Evolutionary conservation across 2,113 vertebrate genomes (phyloP).

Genomic region (Chamaetylas fuelleborni): DNA sequence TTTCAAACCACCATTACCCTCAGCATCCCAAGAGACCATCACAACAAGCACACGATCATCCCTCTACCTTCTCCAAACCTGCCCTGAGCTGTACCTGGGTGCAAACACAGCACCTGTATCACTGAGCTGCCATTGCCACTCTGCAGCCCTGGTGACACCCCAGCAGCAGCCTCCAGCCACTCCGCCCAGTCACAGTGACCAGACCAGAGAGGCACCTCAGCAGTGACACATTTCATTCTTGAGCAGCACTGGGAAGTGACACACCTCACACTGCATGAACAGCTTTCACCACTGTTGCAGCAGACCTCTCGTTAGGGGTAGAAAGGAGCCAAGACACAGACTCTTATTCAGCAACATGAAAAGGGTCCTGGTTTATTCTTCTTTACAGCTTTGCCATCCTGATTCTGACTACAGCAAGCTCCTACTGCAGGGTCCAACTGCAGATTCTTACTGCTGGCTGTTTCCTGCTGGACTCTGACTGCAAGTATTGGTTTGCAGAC

Average conservation of each 20-base stretch:
- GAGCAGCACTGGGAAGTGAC: fast-evolving
- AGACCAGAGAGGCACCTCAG: neutral
- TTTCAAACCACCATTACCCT: neutral
- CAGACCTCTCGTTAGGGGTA: too few species aligned
- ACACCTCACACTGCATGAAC: fast-evolving
- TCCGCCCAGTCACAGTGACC: fast-evolving
- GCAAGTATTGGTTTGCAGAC: too few species aligned
- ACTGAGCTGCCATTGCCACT: neutral
- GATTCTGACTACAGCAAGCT: too few species aligned
- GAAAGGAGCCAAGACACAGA: too few species aligned
- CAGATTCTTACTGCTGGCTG: too few species aligned
- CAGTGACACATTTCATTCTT: fast-evolving
- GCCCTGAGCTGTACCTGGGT: neutral
- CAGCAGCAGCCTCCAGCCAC: neutral
- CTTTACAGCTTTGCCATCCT: too few species aligned
- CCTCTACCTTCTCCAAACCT: neutral
- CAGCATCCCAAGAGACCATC: fast-evolving
- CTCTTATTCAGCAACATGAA: too few species aligned
- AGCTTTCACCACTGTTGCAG: neutral
- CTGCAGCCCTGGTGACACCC: fast-evolving
- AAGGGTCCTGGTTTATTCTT: too few species aligned
- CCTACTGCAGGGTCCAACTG: too few species aligned
- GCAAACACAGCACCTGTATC: fast-evolving
- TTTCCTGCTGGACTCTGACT: too few species aligned
- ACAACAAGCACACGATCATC: fast-evolving